phyloP scores from a whole-genome alignment of 2,797 vertebrate genomes.

The Chloroceryle amazona region DNA sequence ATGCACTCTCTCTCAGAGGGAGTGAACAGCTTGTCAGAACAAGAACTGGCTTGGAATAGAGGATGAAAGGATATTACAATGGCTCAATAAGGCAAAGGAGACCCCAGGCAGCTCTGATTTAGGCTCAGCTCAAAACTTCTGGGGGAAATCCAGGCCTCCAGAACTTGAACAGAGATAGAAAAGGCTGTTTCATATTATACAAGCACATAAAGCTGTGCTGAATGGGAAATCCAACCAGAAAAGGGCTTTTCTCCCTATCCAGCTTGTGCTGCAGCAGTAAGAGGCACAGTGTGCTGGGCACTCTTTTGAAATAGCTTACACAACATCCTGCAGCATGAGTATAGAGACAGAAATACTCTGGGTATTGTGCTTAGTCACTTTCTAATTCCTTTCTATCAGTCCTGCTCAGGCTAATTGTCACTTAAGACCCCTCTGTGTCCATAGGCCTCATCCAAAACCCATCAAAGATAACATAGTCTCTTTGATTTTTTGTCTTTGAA shows the following conservation, averaged over 20 bases:
- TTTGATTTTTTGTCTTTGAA: background rate
- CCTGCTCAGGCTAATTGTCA: background rate
- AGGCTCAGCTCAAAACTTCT: constrained; percentile 52
- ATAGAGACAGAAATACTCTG: background rate
- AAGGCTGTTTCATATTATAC: constrained; percentile 58
- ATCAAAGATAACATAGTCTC: background rate
- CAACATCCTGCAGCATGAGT: background rate
- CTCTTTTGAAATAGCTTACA: background rate
- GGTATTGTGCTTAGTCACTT: background rate
- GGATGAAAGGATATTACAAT: constrained; percentile 42
- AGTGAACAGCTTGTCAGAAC: background rate
- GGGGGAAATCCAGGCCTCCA: constrained; percentile 45
- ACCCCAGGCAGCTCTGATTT: constrained; percentile 56
- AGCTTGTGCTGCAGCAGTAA: background rate
- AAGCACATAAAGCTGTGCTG: constrained; percentile 33
- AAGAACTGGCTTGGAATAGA: constrained; percentile 3
- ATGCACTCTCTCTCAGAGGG: background rate
- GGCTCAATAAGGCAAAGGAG: constrained; percentile 43
- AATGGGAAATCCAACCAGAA: constrained; percentile 46
- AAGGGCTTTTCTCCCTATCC: constrained; percentile 44
- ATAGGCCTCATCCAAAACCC: background rate
- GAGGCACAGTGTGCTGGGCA: background rate
- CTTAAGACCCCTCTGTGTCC: background rate
- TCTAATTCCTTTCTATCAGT: background rate
- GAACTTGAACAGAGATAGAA: constrained; percentile 53